Percentiles rank a stretch among this genome's conserved stretches.
phyloP scores from a whole-genome alignment of 2,888 invertebrate genomes.

The Tenthredo distinguenda region DNA sequence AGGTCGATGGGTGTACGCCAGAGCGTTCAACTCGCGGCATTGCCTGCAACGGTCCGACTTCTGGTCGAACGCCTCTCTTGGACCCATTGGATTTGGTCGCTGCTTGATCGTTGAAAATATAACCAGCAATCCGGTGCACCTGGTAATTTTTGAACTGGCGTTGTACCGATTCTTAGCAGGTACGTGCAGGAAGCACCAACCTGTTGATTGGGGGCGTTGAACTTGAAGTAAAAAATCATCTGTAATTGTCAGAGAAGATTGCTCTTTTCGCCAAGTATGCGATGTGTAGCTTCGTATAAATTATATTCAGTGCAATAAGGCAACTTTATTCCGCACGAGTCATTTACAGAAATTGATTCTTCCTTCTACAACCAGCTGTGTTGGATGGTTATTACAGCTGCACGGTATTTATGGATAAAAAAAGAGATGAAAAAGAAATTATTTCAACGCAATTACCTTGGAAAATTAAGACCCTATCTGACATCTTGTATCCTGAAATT shows the following conservation, averaged over 20 bases:
- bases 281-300: constrained; percentile 21
- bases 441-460: constrained; percentile 30
- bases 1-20: constrained; percentile 50
- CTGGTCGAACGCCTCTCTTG: constrained; percentile 46
- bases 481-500: constrained; percentile 39
- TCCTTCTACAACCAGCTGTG: background rate
- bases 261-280: constrained; percentile 9
- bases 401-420: constrained; percentile 3
- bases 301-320: constrained; percentile 7
- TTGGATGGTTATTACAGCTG: constrained; percentile 6
- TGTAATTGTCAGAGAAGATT: constrained; percentile 27
- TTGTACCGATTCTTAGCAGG: constrained; percentile 10
- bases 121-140: constrained; percentile 33
- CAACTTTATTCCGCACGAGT: constrained; percentile 8
- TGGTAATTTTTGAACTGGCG: constrained; percentile 35
- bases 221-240: constrained; percentile 32
- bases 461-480: constrained; percentile 35
- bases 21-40: constrained; percentile 53
- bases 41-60: constrained; percentile 41
- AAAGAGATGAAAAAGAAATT: background rate
- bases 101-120: constrained; percentile 38
- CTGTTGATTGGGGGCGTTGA: constrained; percentile 28
- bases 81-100: constrained; percentile 40
- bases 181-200: constrained; percentile 16
- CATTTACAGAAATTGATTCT: constrained; percentile 39